Base-by-base conservation (phyloP, 2,888 invertebrate species). In the Drosophila lutescens region DNA sequence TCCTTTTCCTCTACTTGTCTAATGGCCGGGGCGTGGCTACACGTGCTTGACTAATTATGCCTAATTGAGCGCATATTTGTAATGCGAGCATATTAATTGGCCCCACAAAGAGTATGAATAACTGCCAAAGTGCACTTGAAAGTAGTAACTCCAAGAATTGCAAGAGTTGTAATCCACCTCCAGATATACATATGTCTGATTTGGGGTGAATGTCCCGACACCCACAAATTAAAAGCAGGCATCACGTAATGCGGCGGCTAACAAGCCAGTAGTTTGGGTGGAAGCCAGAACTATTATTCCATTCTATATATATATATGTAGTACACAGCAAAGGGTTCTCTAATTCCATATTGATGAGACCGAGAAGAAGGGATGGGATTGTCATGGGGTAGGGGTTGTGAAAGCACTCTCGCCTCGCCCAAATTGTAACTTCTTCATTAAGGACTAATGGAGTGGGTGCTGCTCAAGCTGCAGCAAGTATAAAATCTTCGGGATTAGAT, bases 401-500 rank as follows among this genome's bases (percentile, higher is more conserved):
- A n/a, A 26, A 26, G 34, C 60, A 30, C 26, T 60, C 23, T 41
- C 13, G 9, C 2, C 38, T 43, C 15, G 12, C 47, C 53, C 50
- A 66, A 55, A 65, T 10, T 50, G 38, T 30, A 67, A 55, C 71
- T 74, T 69, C 67, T 84, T 88, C 88, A 88, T 86, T 84, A 84
- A 59, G 65, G 53, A 20, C 60, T 66, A 76, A 78, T 74, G 69
- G 70, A 56, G 62, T 61, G 68, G 67, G 56, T 68, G 43, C 36
- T 56, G 20, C 23, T 49, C 40, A 13, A 47, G 15, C 47, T 70
- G 66, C 69, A 76, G 77, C 68, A 62, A 85, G 82, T 80, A 77
- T 86, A 81, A 88, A 84, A 88, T 86, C 83, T 86, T 62, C 13
- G 12, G 87, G 88, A 88, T 84, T 88, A 84, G 88, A 86, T 86